Percentiles rank a stretch among this genome's conserved stretches.
Evolutionary conservation across 2,113 vertebrate genomes (phyloP).

Genomic region (Eulacestoma nigropectus): DNA sequence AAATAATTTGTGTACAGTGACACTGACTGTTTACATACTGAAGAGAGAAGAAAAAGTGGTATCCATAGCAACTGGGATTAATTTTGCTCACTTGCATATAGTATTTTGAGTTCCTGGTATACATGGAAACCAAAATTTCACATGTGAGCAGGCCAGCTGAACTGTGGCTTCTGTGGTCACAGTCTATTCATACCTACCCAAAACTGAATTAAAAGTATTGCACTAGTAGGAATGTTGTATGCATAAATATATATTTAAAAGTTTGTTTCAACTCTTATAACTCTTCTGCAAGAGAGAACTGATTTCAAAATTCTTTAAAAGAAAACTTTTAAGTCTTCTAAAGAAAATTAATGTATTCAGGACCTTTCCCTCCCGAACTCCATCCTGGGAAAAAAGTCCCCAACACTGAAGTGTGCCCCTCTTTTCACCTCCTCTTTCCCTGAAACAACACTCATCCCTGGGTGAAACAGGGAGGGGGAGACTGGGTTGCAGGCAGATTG

Average conservation of each 20-base stretch:
- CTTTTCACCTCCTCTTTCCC: neutral
- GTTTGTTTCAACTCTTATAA: neutral
- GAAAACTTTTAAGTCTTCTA: neutral
- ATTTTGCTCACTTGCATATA: neutral
- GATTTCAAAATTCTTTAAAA: neutral
- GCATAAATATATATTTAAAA: neutral
- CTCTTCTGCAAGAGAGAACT: neutral
- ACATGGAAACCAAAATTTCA: neutral
- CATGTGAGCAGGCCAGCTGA: neutral
- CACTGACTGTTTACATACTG: neutral
- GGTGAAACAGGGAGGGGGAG: neutral
- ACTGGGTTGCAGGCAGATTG: neutral
- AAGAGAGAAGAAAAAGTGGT: neutral
- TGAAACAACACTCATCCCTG: neutral
- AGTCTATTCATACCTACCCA: neutral
- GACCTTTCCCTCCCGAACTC: neutral
- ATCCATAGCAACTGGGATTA: neutral
- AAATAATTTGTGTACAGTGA: neutral
- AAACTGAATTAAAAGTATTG: neutral
- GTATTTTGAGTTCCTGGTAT: neutral
- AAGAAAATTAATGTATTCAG: neutral
- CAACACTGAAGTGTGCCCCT: neutral
- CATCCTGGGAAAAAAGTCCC: neutral
- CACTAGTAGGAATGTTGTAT: neutral
- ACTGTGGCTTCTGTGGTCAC: neutral